Base-by-base conservation (phyloP, 2,888 invertebrate species). In the Pyrgus malvae region DNA sequence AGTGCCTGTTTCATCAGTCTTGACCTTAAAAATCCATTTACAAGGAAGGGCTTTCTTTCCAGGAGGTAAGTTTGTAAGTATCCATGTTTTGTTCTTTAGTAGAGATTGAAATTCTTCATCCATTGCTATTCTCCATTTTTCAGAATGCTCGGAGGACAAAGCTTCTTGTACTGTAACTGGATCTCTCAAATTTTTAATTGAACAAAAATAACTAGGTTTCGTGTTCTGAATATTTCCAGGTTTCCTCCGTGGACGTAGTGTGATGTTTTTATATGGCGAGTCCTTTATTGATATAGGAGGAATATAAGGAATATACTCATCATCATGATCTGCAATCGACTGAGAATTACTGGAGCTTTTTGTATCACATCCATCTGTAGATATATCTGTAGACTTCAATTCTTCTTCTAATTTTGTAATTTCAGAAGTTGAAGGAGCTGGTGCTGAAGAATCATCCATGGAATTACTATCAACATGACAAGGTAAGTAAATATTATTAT, bases 91-190 rank as follows among this genome's bases (percentile, higher is more conserved):
- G 49, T 59, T 61, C 31, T 55, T 33, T 1, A 31, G 3, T 44
- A 59, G 59, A 4, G 58, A 40, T 31, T 58, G 29, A 11, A 55
- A 23, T 23, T 57, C 56, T 21, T 55, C 51, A 31, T 41, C 19
- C 9, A 60, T 63, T 3, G 63, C 56, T 0, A 12, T 42, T 33
- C 23, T 55, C 57, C 59, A 59, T 11, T 58, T 55, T 16, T 57
- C 49, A 35, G 33, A n/a, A 33, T 56, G 21, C 11, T 19, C 12
- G n/a, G 51, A 55, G 1, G 2, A 41, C 1, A 57, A 8, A n/a
- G 61, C 58, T 58, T 59, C 56, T 45, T 55, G 49, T 8, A 37
- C 8, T 14, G 37, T 37, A 2, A 9, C 8, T 1, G 37, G 37
- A 8, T 37, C 37, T n/a, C 6, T 37, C 8, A 17, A 14, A n/a